Conservation (phyloP, 2,888 invertebrate genomes). For the Muscina levida region DNA sequence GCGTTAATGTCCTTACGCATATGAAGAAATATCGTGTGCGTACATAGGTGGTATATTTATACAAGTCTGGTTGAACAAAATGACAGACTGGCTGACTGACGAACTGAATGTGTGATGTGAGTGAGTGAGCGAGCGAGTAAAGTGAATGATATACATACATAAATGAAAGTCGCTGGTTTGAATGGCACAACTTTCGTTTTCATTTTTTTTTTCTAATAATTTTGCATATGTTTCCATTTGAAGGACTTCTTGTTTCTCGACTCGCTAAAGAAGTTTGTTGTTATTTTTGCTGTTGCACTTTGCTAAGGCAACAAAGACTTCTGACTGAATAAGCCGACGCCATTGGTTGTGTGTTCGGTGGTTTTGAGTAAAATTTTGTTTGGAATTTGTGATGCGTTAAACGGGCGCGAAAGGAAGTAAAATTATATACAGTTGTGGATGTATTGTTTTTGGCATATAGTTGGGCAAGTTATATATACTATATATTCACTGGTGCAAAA, state of each 20-base stretch:
- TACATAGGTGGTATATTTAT: background rate
- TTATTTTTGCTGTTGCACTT: no score
- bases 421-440: no score
- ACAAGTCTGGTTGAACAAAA: background rate
- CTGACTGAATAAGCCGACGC: no score
- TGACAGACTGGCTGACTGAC: background rate
- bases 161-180: background rate
- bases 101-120: background rate
- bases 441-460: no score
- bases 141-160: no score
- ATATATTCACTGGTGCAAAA: no score
- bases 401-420: no score
- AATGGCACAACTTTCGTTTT: conserved; percentile 34
- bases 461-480: no score
- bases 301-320: no score
- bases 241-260: conserved; percentile 18
- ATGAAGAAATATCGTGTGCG: background rate
- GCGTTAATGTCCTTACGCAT: background rate
- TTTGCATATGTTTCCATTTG: conserved; percentile 36
- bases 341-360: no score
- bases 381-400: no score
- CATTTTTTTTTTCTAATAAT: conserved; percentile 36
- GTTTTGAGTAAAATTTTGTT: no score
- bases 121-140: background rate
- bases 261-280: conserved; percentile 1